Conservation (phyloP, 2,797 vertebrate genomes). For the Micromesistius poutassou region DNA sequence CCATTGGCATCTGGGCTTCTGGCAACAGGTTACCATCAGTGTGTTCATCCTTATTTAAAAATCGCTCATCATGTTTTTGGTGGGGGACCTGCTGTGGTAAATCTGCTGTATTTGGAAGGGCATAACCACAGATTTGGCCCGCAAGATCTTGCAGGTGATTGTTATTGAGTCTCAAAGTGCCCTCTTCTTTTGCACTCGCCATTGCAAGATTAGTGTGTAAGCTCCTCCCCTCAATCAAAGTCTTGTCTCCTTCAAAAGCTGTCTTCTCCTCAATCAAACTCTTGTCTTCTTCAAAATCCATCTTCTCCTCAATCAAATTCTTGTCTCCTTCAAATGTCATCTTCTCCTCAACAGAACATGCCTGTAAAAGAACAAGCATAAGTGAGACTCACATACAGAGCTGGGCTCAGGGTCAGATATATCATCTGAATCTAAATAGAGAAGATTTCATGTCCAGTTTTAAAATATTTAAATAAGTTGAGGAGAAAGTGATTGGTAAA, state of each 20-base stretch:
- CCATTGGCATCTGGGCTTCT: slow-evolving; percentile 17
- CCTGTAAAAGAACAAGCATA: slow-evolving; percentile 76
- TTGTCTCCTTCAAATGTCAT: slow-evolving; percentile 67
- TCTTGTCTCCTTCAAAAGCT: slow-evolving; percentile 66
- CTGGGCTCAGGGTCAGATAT: slow-evolving; percentile 23
- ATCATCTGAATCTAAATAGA: neutral
- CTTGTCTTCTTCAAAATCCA: slow-evolving; percentile 66
- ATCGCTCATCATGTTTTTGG: slow-evolving; percentile 5
- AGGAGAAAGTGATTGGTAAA: neutral
- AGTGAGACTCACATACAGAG: slow-evolving; percentile 66
- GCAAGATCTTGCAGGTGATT: slow-evolving; percentile 43
- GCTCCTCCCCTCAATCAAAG: slow-evolving; percentile 66
- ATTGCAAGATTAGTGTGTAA: slow-evolving; percentile 51
- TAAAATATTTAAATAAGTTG: neutral
- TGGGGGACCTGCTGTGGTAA: slow-evolving; percentile 23
- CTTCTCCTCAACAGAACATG: slow-evolving; percentile 63
- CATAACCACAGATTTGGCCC: slow-evolving; percentile 29
- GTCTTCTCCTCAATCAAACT: slow-evolving; percentile 67
- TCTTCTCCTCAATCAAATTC: slow-evolving; percentile 67
- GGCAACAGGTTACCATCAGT: slow-evolving; percentile 17
- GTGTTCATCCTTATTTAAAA: slow-evolving; percentile 23
- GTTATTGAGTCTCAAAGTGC: slow-evolving; percentile 34
- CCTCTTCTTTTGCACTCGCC: slow-evolving; percentile 54
- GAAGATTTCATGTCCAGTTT: neutral
- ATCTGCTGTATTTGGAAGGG: slow-evolving; percentile 32